These are phyloP conservation scores for Nyleta sp. DNA, from an alignment of 2,888 invertebrate species.

Conservation along the genomic window DNA sequence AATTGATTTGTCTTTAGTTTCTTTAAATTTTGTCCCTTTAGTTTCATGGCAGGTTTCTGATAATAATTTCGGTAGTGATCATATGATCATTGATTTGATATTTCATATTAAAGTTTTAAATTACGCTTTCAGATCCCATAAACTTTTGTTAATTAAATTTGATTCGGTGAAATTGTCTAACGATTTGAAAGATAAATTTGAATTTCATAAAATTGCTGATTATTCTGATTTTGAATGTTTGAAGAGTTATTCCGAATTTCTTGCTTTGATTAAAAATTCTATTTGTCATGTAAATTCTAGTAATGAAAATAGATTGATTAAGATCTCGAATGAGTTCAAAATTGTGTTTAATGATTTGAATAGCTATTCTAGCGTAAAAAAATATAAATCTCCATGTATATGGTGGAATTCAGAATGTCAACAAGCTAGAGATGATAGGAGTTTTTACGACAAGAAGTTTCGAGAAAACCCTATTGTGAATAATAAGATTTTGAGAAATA, in stretches of 20 bases:
- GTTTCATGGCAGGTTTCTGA: neutral
- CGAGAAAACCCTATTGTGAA: neutral
- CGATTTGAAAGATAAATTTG: no score
- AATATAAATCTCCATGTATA: no score
- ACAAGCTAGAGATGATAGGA: neutral
- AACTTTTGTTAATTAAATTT: neutral
- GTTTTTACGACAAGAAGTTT: neutral
- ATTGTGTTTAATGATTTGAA: no score
- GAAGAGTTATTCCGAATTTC: no score
- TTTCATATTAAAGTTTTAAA: neutral
- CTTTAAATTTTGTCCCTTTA: neutral
- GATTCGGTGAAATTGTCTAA: no score
- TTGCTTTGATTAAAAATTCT: no score
- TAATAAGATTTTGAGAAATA: neutral
- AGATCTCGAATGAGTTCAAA: no score
- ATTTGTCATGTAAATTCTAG: no score
- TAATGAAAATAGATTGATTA: no score
- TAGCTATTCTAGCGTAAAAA: no score
- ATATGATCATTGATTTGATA: neutral
- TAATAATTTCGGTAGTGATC: neutral
- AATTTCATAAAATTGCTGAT: no score
- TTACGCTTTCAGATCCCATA: neutral
- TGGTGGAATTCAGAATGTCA: neutral
- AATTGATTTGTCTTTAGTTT: conserved; percentile 2
- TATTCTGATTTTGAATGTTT: no score